Evolutionary conservation across 2,797 vertebrate species (phyloP), one percentile per base, ranked within the genome.

Genomic region (Gambelia wislizenii): DNA sequence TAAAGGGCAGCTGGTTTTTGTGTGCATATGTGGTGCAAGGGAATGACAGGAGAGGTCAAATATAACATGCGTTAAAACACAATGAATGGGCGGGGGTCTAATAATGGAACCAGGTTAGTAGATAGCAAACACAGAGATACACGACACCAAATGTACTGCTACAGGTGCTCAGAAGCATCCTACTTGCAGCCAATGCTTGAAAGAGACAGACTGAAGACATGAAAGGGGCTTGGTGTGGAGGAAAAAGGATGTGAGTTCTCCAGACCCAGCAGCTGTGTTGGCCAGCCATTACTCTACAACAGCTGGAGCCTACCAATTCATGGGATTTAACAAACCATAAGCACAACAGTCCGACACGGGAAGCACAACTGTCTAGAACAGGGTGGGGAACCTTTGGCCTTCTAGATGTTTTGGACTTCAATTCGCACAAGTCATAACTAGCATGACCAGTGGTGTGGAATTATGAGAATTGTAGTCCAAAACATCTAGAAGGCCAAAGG

Each of bases 321-420:
- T 75, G 36, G 36, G 84, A 89, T 85, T 64, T 86, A 86, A 61
- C 77, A 85, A 85, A 67, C n/a, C 56, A 88, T 69, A 82, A 42
- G 22, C 75, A 75, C 36, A 64, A 64, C 39, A 52, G 74, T 47
- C 27, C 67, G 70, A 82, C 22, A 49, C 8, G 27, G 10, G 9
- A 36, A 18, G 22, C 18, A 44, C 10, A 6, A 39, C 10, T 47
- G 7, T 25, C 78, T 56, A 27, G 44, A 67, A 75, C n/a, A 64
- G n/a, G n/a, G n/a, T n/a, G n/a, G n/a, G n/a, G n/a, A n/a, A n/a
- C n/a, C n/a, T n/a, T n/a, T n/a, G n/a, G n/a, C n/a, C n/a, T n/a
- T n/a, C n/a, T n/a, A n/a, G n/a, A n/a, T n/a, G n/a, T n/a, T n/a
- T n/a, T n/a, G n/a, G n/a, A n/a, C n/a, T n/a, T n/a, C n/a, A n/a